Conservation (phyloP, 2,113 vertebrate genomes). For the Mandrillus leucophaeus region DNA sequence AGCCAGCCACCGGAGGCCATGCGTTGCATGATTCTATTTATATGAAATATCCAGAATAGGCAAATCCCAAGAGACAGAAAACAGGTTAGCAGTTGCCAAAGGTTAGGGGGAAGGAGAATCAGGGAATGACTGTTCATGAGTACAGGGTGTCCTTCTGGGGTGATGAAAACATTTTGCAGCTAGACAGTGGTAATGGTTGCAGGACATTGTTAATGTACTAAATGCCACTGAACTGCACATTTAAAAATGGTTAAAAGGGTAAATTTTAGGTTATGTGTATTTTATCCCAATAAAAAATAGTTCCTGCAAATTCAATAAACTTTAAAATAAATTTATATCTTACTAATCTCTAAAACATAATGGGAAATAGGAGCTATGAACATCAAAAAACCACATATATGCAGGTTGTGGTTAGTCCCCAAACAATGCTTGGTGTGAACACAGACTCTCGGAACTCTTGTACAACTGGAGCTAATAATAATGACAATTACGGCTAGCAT, state of each 20-base stretch:
- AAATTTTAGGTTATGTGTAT: background rate
- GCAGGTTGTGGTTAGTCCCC: too few species aligned
- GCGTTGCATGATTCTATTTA: background rate
- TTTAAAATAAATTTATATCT: background rate
- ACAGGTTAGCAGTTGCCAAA: background rate
- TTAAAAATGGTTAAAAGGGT: background rate
- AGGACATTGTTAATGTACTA: background rate
- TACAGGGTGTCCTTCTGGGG: background rate
- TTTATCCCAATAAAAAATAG: background rate
- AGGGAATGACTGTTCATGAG: background rate
- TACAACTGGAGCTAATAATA: too few species aligned
- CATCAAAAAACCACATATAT: background rate
- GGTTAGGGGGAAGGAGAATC: background rate
- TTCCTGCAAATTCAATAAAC: background rate
- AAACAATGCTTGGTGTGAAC: background rate
- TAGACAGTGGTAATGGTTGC: accelerated
- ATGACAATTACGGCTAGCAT: accelerated
- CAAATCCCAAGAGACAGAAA: background rate
- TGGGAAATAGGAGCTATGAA: background rate
- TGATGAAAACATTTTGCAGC: background rate
- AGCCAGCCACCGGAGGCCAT: background rate
- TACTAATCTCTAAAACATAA: background rate
- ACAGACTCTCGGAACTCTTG: background rate
- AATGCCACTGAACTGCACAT: background rate
- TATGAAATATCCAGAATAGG: background rate